These are phyloP conservation scores for Malaclemys terrapin DNA, from an alignment of 2,113 vertebrate genomes.

Conservation along the genomic window DNA sequence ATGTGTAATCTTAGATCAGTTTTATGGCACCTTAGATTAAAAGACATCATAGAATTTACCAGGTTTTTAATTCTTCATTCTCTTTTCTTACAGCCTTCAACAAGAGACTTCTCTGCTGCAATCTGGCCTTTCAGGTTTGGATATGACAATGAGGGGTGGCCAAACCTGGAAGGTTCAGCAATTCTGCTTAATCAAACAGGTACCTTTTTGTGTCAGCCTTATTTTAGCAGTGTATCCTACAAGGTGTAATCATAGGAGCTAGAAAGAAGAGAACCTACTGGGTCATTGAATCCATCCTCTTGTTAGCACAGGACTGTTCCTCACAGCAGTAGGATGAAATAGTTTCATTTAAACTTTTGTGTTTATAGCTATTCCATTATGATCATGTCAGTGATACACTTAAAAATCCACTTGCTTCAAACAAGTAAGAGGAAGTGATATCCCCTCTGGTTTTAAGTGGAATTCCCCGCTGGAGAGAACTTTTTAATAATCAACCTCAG, in stretches of 20 bases:
- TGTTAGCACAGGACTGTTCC: background rate
- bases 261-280: background rate
- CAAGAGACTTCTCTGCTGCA: conserved; percentile 76
- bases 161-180: conserved; percentile 78
- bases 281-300: background rate
- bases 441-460: background rate
- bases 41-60: background rate
- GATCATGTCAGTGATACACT: background rate
- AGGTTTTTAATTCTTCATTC: background rate
- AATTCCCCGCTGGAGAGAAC: background rate
- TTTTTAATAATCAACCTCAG: background rate
- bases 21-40: background rate
- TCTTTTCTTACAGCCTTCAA: conserved; percentile 62
- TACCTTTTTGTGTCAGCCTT: conserved; percentile 14
- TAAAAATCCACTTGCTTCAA: conserved; percentile 16
- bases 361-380: background rate
- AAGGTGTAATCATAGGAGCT: background rate
- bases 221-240: background rate
- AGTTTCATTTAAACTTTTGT: background rate
- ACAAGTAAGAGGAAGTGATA: background rate
- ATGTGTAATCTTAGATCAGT: background rate
- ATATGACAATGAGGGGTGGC: conserved; percentile 82
- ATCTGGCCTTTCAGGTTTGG: conserved; percentile 84
- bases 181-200: conserved; percentile 78
- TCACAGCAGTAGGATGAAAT: background rate